These are phyloP conservation scores for Acrocyrtus sp. DNA, from an alignment of 2,888 invertebrate genomes.

Conservation along the genomic window DNA sequence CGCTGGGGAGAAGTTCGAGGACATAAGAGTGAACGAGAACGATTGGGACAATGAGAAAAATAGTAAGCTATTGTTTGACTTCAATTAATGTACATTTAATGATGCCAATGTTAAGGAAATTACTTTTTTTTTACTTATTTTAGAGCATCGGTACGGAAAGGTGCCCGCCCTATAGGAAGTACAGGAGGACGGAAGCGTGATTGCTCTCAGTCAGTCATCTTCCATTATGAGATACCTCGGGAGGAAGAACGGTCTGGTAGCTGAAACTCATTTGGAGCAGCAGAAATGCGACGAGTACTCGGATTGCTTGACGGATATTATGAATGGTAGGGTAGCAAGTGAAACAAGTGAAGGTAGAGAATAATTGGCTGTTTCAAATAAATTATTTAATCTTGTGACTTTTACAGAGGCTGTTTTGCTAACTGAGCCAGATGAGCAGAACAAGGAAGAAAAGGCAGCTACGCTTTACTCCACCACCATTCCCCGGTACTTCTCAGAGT, in stretches of 20 bases:
- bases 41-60: slow-evolving; percentile 44
- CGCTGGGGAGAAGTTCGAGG: slow-evolving; percentile 67
- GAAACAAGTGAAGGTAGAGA: too few relatives aligned
- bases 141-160: slow-evolving; percentile 62
- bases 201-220: slow-evolving; percentile 62
- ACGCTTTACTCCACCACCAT: too few relatives aligned
- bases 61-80: slow-evolving; percentile 8
- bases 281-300: slow-evolving; percentile 57
- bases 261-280: slow-evolving; percentile 34
- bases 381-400: too few relatives aligned
- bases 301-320: slow-evolving; percentile 63
- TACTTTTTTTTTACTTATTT: too few relatives aligned
- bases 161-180: slow-evolving; percentile 62
- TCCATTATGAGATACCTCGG: slow-evolving; percentile 63
- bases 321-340: too few relatives aligned
- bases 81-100: too few relatives aligned
- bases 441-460: too few relatives aligned
- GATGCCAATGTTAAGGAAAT: too few relatives aligned
- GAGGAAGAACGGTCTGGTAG: slow-evolving; percentile 54
- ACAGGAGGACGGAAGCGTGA: slow-evolving; percentile 40
- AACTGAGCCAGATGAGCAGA: too few relatives aligned
- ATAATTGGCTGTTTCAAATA: too few relatives aligned
- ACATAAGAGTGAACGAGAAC: slow-evolving; percentile 63
- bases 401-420: too few relatives aligned
- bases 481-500: not conserved